Conservation (phyloP, 2,888 invertebrate genomes). For the Andrena fulva region DNA sequence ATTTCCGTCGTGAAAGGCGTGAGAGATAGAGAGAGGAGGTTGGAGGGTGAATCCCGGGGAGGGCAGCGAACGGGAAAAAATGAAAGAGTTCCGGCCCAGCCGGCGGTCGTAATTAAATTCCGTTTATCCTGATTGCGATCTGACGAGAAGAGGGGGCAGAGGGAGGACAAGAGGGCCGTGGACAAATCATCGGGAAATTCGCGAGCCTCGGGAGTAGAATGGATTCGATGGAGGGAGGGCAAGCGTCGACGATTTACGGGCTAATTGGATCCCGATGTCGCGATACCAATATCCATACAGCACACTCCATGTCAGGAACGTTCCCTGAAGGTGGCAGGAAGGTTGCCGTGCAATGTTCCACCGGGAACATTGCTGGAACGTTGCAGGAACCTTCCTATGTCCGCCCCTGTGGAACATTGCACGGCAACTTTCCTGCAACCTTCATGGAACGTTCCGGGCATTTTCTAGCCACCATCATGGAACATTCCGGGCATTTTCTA, state of each 20-base stretch:
- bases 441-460: too few relatives aligned
- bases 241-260: slow-evolving; percentile 25
- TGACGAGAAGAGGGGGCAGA: slow-evolving; percentile 28
- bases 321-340: too few relatives aligned
- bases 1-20: slow-evolving; percentile 40
- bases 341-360: too few relatives aligned
- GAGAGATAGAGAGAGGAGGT: neutral
- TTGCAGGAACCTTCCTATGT: too few relatives aligned
- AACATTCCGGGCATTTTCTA: too few relatives aligned
- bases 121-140: slow-evolving; percentile 74
- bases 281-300: slow-evolving; percentile 27
- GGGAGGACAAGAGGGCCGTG: neutral
- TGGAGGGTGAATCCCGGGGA: slow-evolving; percentile 1
- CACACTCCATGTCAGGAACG: too few relatives aligned
- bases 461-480: too few relatives aligned
- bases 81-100: slow-evolving; percentile 48
- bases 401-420: too few relatives aligned
- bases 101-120: slow-evolving; percentile 70
- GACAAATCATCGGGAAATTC: slow-evolving; percentile 37
- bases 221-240: neutral
- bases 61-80: slow-evolving; percentile 12
- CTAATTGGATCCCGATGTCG: slow-evolving; percentile 33
- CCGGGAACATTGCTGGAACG: too few relatives aligned
- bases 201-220: neutral
- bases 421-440: too few relatives aligned